phyloP scores from a whole-genome alignment of 2,888 invertebrate genomes.

The Beris chalybata region DNA sequence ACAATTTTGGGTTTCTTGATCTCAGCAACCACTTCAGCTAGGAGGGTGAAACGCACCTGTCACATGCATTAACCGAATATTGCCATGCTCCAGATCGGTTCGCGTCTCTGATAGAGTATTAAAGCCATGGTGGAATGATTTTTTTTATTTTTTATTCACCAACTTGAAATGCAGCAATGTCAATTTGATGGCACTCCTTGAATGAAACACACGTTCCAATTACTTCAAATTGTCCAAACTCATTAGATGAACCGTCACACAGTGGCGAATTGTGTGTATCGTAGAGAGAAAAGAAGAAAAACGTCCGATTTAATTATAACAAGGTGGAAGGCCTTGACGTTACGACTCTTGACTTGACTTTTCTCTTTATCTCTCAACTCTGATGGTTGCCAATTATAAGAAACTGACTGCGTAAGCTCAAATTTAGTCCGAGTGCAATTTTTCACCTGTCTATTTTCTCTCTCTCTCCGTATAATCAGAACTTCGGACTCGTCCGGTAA shows the following conservation, averaged over 20 bases:
- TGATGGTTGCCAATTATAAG: slow-evolving; percentile 26
- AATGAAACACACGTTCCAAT: no score
- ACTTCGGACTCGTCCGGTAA: slow-evolving; percentile 16
- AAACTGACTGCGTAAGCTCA: slow-evolving; percentile 33
- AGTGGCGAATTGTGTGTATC: no score
- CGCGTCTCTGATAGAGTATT: no score
- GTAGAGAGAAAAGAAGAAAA: background rate
- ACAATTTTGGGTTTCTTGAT: no score
- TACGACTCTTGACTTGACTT: slow-evolving; percentile 10
- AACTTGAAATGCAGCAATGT: no score
- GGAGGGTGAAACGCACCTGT: no score
- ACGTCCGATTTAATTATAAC: slow-evolving; percentile 21
- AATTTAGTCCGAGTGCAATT: slow-evolving; percentile 25
- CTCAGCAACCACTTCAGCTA: no score
- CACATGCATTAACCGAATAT: no score
- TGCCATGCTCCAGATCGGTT: no score
- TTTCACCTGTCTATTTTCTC: slow-evolving; percentile 30
- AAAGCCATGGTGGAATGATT: no score
- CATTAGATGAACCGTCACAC: slow-evolving; percentile 1
- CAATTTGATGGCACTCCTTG: no score
- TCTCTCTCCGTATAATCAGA: slow-evolving; percentile 20
- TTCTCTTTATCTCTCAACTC: slow-evolving; percentile 3
- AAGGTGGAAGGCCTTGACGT: background rate
- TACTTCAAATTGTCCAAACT: slow-evolving; percentile 5
- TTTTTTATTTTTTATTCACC: no score